Conservation (phyloP, 1,140 invertebrate genomes). For the Euglossa dilemma region DNA sequence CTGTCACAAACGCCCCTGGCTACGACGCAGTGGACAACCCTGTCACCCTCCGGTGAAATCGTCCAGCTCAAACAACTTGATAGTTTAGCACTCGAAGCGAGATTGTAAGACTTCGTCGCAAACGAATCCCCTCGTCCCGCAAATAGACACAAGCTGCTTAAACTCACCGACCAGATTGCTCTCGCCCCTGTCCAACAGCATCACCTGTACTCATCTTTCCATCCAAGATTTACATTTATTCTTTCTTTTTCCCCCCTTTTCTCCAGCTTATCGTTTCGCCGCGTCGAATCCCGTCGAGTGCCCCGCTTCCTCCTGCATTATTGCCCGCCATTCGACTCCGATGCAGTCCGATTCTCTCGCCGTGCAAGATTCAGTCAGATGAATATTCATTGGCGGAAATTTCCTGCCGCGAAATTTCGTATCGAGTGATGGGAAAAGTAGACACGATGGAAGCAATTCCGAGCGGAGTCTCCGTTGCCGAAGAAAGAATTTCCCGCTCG, state of each 20-base stretch:
- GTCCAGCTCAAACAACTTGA: slow-evolving; percentile 42
- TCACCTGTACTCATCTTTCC: slow-evolving; percentile 9
- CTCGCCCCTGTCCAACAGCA: slow-evolving; percentile 1
- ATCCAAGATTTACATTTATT: neutral
- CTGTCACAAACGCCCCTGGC: neutral
- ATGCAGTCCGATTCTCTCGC: neutral
- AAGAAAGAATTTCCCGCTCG: no score
- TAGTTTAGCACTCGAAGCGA: slow-evolving; percentile 36
- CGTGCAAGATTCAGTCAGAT: neutral
- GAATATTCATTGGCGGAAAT: slow-evolving; percentile 3
- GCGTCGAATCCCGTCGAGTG: neutral
- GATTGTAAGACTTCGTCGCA: slow-evolving; percentile 48
- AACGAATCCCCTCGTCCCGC: slow-evolving; percentile 37
- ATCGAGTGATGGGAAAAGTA: neutral
- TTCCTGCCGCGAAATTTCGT: neutral
- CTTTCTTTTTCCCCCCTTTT: neutral
- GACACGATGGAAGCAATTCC: neutral
- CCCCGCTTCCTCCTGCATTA: neutral
- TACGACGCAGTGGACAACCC: slow-evolving; percentile 5
- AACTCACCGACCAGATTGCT: slow-evolving; percentile 44
- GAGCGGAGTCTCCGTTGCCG: no score
- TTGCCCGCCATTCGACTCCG: neutral
- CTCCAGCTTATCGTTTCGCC: neutral
- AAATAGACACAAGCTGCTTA: slow-evolving; percentile 53
- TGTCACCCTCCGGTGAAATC: slow-evolving; percentile 25